Conservation (phyloP, 2,113 vertebrate species). For the Cyprinus carpio region DNA sequence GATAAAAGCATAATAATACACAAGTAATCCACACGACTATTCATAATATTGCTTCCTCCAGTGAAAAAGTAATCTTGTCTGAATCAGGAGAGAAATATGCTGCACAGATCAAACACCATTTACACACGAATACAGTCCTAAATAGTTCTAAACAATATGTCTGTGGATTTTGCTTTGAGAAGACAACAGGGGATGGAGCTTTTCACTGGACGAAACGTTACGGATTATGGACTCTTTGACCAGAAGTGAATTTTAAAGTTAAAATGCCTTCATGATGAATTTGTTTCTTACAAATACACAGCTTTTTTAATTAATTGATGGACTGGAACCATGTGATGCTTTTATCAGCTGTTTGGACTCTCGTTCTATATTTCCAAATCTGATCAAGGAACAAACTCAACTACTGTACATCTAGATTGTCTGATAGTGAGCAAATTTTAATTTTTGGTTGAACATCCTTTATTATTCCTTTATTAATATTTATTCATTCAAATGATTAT, state of each 20-base stretch:
- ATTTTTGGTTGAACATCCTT: neutral
- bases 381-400: neutral
- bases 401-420: neutral
- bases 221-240: neutral
- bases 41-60: neutral
- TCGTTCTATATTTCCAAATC: neutral
- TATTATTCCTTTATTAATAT: neutral
- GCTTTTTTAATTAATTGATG: neutral
- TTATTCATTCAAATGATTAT: neutral
- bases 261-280: too few species aligned
- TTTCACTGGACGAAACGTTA: neutral
- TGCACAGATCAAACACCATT: neutral
- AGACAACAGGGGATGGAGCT: too few species aligned
- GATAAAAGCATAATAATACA: neutral
- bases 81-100: neutral
- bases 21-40: neutral
- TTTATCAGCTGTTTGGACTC: neutral
- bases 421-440: too few species aligned
- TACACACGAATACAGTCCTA: too few species aligned
- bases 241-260: neutral
- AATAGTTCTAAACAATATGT: too few species aligned
- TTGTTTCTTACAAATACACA: too few species aligned
- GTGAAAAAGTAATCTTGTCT: neutral
- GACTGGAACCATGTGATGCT: neutral
- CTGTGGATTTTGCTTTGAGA: too few species aligned